phyloP scores from a whole-genome alignment of 2,888 invertebrate genomes.

The Melieria crassipennis region DNA sequence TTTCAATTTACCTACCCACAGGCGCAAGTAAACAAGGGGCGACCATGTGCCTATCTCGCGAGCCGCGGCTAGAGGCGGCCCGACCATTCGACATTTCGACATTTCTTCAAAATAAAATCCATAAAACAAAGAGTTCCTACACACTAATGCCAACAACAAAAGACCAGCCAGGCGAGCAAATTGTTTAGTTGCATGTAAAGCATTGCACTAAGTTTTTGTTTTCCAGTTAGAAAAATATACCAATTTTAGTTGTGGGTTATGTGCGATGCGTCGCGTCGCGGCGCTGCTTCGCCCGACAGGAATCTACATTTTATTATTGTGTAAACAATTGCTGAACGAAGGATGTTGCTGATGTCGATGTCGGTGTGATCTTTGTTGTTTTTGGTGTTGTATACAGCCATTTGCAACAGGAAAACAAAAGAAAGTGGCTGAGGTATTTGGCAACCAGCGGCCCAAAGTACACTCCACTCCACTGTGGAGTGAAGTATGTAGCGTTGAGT shows the following conservation, averaged over 20 bases:
- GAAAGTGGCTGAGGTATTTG: no score
- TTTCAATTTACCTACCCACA: conserved; percentile 39
- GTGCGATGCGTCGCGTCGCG: no score
- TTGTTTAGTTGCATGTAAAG: conserved; percentile 1
- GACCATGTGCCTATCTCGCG: neutral
- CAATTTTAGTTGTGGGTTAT: no score
- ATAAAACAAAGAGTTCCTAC: conserved; percentile 16
- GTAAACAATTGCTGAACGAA: conserved; percentile 25
- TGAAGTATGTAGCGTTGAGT: no score
- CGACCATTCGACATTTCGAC: neutral
- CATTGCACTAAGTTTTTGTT: no score
- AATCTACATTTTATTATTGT: conserved; percentile 27
- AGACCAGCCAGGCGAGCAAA: neutral
- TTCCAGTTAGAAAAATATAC: no score
- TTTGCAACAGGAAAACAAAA: no score
- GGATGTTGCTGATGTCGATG: neutral
- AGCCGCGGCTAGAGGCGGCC: neutral
- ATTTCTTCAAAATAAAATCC: neutral
- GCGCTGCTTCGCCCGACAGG: neutral
- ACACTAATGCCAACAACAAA: neutral
- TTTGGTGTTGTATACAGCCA: no score
- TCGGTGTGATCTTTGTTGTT: no score
- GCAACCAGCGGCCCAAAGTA: no score
- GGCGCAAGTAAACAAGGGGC: neutral
- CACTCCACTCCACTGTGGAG: no score